phyloP scores from a whole-genome alignment of 92 coral and sea anemone genomes.

The Nematostella vectensis region DNA sequence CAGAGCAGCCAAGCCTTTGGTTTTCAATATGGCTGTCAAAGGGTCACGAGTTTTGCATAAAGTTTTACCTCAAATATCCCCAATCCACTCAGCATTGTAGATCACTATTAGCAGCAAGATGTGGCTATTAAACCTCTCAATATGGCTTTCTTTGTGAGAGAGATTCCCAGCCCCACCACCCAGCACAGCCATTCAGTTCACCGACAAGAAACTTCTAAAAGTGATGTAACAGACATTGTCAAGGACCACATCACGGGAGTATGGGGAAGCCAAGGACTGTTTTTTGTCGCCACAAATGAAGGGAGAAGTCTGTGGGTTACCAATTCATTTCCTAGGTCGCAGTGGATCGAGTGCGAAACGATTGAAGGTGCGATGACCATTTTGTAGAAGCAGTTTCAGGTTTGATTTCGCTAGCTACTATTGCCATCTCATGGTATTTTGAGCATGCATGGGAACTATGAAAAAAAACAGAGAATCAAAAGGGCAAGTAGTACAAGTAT shows the following conservation, averaged over 20 bases:
- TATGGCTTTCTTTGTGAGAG: background rate
- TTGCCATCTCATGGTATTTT: too few relatives aligned
- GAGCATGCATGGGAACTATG: too few relatives aligned
- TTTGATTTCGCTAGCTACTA: too few relatives aligned
- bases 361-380: slow-evolving; percentile 1
- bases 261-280: slow-evolving; percentile 67
- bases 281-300: slow-evolving; percentile 53
- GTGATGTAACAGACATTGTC: too few relatives aligned
- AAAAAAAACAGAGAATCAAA: too few relatives aligned
- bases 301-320: slow-evolving; percentile 59
- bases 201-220: too few relatives aligned
- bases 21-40: slow-evolving; percentile 2
- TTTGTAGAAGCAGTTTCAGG: too few relatives aligned
- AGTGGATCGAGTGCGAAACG: slow-evolving; percentile 35
- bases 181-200: too few relatives aligned
- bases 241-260: slow-evolving; percentile 33
- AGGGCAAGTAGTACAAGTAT: too few relatives aligned
- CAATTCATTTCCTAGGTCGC: slow-evolving; percentile 65
- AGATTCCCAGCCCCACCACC: background rate
- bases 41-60: slow-evolving; percentile 4
- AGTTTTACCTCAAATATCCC: background rate
- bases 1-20: background rate
- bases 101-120: background rate
- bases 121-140: background rate
- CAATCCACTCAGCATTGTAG: background rate